These are phyloP conservation scores for Drosophila oshimai DNA, from an alignment of 1,140 invertebrate species.

Conservation along the genomic window DNA sequence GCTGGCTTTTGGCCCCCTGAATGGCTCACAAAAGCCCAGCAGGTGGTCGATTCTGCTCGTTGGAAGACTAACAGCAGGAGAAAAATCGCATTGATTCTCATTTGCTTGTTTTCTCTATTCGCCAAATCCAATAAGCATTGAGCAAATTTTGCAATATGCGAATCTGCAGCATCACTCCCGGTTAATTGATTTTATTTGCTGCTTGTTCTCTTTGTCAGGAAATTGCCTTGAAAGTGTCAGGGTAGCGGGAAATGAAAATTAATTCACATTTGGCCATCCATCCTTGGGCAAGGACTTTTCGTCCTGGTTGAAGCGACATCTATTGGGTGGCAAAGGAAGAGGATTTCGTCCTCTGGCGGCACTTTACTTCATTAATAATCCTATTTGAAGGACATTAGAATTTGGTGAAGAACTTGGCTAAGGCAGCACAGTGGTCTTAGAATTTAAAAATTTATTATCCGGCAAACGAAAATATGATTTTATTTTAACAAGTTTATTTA, in stretches of 20 bases:
- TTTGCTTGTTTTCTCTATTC: conserved; percentile 45
- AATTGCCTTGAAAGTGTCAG: conserved; percentile 9
- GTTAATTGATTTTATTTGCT: conserved; percentile 74
- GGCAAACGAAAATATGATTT: background rate
- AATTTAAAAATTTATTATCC: background rate
- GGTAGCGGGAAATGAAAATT: conserved; percentile 25
- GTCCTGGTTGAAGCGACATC: conserved; percentile 30
- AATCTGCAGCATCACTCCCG: conserved; percentile 69
- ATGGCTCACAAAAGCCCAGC: conserved; percentile 56
- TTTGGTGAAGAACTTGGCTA: conserved; percentile 54
- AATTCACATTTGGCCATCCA: conserved; percentile 4
- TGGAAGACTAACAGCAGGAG: conserved; percentile 21
- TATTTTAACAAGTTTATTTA: background rate
- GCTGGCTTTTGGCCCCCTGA: background rate
- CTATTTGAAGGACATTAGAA: conserved; percentile 62
- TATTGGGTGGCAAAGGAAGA: background rate
- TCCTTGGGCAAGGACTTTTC: background rate
- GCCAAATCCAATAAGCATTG: conserved; percentile 74
- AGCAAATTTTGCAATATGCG: conserved; percentile 51
- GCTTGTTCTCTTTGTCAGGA: conserved; percentile 7
- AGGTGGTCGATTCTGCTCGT: conserved; percentile 47
- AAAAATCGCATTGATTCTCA: conserved; percentile 63
- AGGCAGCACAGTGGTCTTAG: conserved; percentile 1
- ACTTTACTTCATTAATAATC: background rate
- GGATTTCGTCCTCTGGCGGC: conserved; percentile 20